Evolutionary conservation across 2,113 vertebrate genomes (phyloP).

Genomic region (Ammospiza nelsoni): DNA sequence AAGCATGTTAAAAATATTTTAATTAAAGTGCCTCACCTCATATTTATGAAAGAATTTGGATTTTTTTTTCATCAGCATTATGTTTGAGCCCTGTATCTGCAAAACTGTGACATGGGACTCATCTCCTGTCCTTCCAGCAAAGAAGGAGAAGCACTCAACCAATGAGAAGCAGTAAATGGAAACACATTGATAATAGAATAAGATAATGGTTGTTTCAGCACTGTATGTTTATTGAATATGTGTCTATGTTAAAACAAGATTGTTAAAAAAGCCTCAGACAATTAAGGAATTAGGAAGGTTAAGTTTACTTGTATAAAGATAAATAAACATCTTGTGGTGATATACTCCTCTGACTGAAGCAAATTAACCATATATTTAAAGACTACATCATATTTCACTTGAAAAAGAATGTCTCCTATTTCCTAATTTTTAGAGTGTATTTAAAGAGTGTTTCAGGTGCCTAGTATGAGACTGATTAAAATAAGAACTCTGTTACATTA

Average conservation of each 20-base stretch:
- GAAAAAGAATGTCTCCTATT: neutral
- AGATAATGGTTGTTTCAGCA: neutral
- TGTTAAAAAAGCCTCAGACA: neutral
- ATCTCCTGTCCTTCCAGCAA: neutral
- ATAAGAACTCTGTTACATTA: neutral
- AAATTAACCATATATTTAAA: neutral
- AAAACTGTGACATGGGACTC: neutral
- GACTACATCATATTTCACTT: neutral
- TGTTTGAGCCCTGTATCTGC: neutral
- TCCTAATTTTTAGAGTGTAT: neutral
- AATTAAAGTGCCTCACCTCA: neutral
- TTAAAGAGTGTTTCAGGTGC: neutral
- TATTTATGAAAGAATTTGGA: neutral
- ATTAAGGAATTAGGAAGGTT: neutral
- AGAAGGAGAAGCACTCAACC: neutral
- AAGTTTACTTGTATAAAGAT: neutral
- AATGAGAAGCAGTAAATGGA: neutral
- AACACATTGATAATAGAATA: neutral
- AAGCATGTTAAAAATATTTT: neutral
- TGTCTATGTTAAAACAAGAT: neutral
- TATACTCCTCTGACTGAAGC: neutral
- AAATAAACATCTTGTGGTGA: neutral
- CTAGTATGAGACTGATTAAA: neutral
- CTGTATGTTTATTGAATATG: neutral
- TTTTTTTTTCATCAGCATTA: neutral